Conservation (phyloP, 2,797 vertebrate species). For the Sebastiscus albofasciatus region DNA sequence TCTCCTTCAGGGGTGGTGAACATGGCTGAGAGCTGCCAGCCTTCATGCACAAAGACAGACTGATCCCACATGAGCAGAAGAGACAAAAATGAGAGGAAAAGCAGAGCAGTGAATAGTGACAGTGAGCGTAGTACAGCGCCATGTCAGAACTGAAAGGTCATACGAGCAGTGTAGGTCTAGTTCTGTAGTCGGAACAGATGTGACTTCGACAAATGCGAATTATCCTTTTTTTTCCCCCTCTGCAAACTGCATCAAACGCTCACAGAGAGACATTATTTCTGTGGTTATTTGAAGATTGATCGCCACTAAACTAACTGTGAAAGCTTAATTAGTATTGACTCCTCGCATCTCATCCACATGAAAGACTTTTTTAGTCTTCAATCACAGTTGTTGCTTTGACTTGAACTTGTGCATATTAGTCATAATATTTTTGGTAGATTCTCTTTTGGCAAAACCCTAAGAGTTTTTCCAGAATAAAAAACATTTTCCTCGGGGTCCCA, state of each 20-base stretch:
- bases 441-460: slow-evolving; percentile 17
- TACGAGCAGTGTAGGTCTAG: slow-evolving; percentile 32
- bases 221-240: not conserved
- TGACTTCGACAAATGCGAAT: slow-evolving; percentile 19
- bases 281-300: slow-evolving; percentile 12
- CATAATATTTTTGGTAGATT: slow-evolving; percentile 22
- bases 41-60: slow-evolving; percentile 65
- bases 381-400: slow-evolving; percentile 35
- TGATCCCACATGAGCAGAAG: slow-evolving; percentile 67
- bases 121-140: slow-evolving; percentile 43
- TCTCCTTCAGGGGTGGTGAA: slow-evolving; percentile 75
- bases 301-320: slow-evolving; percentile 9
- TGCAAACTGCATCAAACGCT: slow-evolving; percentile 1
- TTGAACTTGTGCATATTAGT: slow-evolving; percentile 36
- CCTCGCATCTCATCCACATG: slow-evolving; percentile 1
- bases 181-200: slow-evolving; percentile 14
- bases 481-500: slow-evolving; percentile 19
- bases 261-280: not conserved
- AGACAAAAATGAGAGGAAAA: slow-evolving; percentile 56
- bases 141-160: slow-evolving; percentile 57
- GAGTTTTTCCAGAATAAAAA: not conserved
- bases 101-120: slow-evolving; percentile 46
- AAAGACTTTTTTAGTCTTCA: slow-evolving; percentile 44
- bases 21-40: slow-evolving; percentile 68
- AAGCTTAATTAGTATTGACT: slow-evolving; percentile 5